Evolutionary conservation across 1,140 invertebrate species (phyloP).

Genomic region (Rhyzopertha dominica): DNA sequence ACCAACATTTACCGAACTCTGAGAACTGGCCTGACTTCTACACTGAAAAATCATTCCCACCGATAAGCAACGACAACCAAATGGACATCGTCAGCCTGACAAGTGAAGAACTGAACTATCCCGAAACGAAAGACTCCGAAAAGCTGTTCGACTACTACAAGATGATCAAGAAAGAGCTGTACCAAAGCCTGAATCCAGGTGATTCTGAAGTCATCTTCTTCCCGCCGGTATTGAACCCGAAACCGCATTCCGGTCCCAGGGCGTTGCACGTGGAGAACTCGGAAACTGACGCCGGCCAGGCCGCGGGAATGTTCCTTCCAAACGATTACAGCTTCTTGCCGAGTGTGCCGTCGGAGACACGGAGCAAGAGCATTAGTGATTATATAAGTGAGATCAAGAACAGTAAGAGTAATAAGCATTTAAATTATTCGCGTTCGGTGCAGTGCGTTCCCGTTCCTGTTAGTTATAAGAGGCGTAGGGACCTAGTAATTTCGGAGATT

Average conservation of each 20-base stretch:
- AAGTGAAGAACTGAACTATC: no score
- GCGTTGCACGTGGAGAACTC: slow-evolving; percentile 27
- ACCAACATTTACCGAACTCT: no score
- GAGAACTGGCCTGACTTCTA: no score
- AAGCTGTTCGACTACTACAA: no score
- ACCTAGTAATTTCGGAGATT: slow-evolving; percentile 55
- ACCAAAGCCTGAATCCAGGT: slow-evolving; percentile 42
- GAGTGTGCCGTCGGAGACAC: no score
- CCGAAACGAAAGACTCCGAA: no score
- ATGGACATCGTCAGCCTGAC: no score
- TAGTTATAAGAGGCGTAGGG: slow-evolving; percentile 45
- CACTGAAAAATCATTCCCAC: no score
- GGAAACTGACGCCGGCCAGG: slow-evolving; percentile 29
- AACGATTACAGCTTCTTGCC: no score
- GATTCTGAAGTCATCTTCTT: slow-evolving; percentile 41
- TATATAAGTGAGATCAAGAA: slow-evolving; percentile 42
- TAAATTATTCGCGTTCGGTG: slow-evolving; percentile 45
- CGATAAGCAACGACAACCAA: no score
- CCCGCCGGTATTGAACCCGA: slow-evolving; percentile 23
- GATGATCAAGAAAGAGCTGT: slow-evolving; percentile 32
- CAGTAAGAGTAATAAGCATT: slow-evolving; percentile 32
- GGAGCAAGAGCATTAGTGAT: slow-evolving; percentile 40
- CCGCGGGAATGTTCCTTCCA: no score
- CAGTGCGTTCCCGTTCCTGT: slow-evolving; percentile 52
- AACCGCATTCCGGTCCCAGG: slow-evolving; percentile 31